Percentiles rank a stretch among this genome's conserved stretches.
Conservation (phyloP, 2,888 invertebrate genomes). For the Seira sanloemensis region DNA sequence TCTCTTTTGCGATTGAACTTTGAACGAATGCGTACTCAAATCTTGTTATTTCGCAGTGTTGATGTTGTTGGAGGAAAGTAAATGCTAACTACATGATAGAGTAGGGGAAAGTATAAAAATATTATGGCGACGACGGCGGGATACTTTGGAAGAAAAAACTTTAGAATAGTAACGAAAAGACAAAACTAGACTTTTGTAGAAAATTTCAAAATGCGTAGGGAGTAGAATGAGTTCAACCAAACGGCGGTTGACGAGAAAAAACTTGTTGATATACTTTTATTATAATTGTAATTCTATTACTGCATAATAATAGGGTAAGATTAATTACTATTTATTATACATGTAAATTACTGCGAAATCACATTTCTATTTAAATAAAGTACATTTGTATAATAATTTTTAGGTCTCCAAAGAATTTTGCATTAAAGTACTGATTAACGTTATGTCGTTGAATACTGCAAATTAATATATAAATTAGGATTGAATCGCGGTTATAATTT, state of each 20-base stretch:
- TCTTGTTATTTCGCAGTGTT: slow-evolving; percentile 63
- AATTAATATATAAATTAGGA: slow-evolving; percentile 6
- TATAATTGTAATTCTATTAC: no score
- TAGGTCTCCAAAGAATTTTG: neutral
- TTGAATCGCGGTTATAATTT: neutral
- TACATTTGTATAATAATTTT: slow-evolving; percentile 12
- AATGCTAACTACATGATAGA: slow-evolving; percentile 32
- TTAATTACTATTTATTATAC: slow-evolving; percentile 19
- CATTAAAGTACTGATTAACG: slow-evolving; percentile 57
- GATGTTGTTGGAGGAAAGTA: slow-evolving; percentile 37
- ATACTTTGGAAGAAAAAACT: neutral
- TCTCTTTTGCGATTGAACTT: no score
- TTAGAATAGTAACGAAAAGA: slow-evolving; percentile 65
- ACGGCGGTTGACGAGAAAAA: slow-evolving; percentile 32
- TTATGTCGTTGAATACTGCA: no score
- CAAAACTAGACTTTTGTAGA: slow-evolving; percentile 65
- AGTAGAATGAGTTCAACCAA: neutral
- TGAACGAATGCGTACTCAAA: slow-evolving; percentile 56
- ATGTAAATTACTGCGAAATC: slow-evolving; percentile 39
- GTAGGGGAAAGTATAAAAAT: slow-evolving; percentile 12
- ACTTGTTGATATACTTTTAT: slow-evolving; percentile 62
- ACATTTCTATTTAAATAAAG: slow-evolving; percentile 41
- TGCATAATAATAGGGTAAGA: slow-evolving; percentile 34
- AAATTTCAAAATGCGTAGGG: slow-evolving; percentile 39
- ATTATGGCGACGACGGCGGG: neutral